phyloP scores from a whole-genome alignment of 1,140 invertebrate species.

The Apocrypta bakeri region DNA sequence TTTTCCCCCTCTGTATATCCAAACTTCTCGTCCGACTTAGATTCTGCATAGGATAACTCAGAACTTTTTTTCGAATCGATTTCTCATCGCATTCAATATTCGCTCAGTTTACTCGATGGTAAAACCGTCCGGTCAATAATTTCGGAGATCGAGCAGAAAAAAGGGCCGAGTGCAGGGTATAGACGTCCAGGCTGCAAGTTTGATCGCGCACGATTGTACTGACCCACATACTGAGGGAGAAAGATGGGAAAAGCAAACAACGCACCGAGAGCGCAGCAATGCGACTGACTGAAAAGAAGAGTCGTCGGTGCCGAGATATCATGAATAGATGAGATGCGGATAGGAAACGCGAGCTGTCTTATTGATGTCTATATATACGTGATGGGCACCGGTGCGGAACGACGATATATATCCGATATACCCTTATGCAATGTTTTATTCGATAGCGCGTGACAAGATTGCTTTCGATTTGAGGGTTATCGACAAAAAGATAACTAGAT shows the following conservation, averaged over 20 bases:
- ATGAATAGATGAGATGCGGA: conserved; percentile 65
- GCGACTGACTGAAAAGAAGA: conserved; percentile 46
- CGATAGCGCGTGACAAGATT: too few relatives aligned
- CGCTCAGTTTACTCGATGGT: background rate
- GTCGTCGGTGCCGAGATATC: conserved; percentile 47
- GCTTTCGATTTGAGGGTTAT: too few relatives aligned
- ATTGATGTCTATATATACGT: background rate
- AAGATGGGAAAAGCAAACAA: conserved; percentile 19
- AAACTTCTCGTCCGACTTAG: too few relatives aligned
- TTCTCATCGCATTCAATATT: background rate
- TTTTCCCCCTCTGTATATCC: too few relatives aligned
- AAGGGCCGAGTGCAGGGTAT: background rate
- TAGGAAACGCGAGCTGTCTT: conserved; percentile 42
- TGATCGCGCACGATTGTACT: background rate
- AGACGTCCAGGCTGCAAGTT: background rate
- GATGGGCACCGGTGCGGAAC: background rate
- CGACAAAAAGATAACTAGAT: too few relatives aligned
- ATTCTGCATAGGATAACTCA: too few relatives aligned
- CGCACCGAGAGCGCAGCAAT: background rate
- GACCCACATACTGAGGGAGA: conserved; percentile 20
- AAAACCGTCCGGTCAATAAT: background rate
- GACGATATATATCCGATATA: background rate
- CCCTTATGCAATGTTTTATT: background rate
- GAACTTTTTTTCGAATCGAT: background rate
- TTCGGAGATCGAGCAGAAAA: background rate